Percentiles rank a stretch among this genome's conserved stretches.
phyloP scores from a whole-genome alignment of 1,140 invertebrate genomes.

The Drosophila micromelanica region DNA sequence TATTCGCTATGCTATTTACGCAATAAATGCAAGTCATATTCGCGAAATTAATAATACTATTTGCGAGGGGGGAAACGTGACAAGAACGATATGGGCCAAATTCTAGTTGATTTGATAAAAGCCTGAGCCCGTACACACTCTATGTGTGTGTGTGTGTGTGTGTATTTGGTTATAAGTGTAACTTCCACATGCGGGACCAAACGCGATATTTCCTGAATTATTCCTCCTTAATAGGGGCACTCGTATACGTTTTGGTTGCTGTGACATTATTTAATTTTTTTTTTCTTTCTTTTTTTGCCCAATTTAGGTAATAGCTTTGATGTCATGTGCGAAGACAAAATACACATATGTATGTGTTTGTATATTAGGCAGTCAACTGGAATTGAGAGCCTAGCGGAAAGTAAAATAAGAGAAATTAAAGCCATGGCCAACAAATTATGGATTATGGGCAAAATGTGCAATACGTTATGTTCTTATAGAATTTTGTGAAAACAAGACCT shows the following conservation, averaged over 20 bases:
- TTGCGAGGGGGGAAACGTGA: neutral
- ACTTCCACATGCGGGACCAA: too few species aligned
- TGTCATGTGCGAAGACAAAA: conserved; percentile 7
- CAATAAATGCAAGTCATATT: conserved; percentile 4
- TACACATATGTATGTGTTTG: conserved; percentile 5
- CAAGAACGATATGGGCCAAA: conserved; percentile 8
- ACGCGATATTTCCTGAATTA: conserved; percentile 4
- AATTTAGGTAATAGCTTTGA: conserved; percentile 22
- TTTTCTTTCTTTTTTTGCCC: neutral
- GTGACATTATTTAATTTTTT: conserved; percentile 10
- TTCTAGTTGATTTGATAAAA: conserved; percentile 23
- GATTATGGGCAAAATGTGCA: neutral
- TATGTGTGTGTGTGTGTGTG: neutral
- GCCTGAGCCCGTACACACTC: neutral
- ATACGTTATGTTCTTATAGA: neutral
- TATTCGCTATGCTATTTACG: conserved; percentile 2
- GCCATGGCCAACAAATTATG: neutral
- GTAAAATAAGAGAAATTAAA: conserved; percentile 2
- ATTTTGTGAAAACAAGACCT: neutral
- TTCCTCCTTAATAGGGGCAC: conserved; percentile 10
- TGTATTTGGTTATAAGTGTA: neutral
- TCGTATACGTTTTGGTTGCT: neutral
- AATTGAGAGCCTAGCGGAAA: neutral
- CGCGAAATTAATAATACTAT: neutral
- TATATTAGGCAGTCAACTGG: conserved; percentile 7